These are phyloP conservation scores for Atethmia centrago DNA, from an alignment of 2,888 invertebrate genomes.

Conservation along the genomic window DNA sequence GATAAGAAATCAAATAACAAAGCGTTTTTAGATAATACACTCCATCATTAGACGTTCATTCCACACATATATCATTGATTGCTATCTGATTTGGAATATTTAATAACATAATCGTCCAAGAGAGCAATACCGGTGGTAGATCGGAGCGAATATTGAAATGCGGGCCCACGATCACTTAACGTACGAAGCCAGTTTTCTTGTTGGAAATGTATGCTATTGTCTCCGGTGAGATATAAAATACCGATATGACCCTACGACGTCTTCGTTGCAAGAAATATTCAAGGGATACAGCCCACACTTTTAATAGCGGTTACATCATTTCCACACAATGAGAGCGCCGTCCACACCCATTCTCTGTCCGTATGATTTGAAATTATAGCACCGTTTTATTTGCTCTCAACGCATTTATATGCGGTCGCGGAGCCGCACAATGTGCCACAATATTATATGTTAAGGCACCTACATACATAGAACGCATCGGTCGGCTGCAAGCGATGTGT, in stretches of 20 bases:
- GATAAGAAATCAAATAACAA: constrained; percentile 75
- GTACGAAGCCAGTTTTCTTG: constrained; percentile 86
- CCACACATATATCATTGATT: constrained; percentile 69
- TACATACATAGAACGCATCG: constrained; percentile 80
- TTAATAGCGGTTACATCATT: constrained; percentile 91
- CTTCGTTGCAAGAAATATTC: constrained; percentile 91
- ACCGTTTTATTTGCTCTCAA: constrained; percentile 90
- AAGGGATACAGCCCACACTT: constrained; percentile 90
- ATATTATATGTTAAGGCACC: constrained; percentile 87
- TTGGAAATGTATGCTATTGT: constrained; percentile 89
- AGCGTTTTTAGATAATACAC: constrained; percentile 69
- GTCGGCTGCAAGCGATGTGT: constrained; percentile 79
- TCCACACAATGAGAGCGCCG: constrained; percentile 91
- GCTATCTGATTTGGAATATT: constrained; percentile 68
- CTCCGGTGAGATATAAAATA: constrained; percentile 89
- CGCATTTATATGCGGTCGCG: constrained; percentile 89
- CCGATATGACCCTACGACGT: constrained; percentile 90
- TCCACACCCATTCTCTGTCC: constrained; percentile 91
- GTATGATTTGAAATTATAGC: constrained; percentile 91
- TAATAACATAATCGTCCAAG: constrained; percentile 74
- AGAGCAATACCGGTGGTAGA: constrained; percentile 71
- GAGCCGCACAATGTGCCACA: constrained; percentile 87
- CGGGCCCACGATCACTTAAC: constrained; percentile 82
- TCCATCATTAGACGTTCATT: constrained; percentile 70
- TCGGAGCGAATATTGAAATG: constrained; percentile 81